Evolutionary conservation across 2,888 invertebrate species (phyloP).

Genomic region (Dioctria rufipes): DNA sequence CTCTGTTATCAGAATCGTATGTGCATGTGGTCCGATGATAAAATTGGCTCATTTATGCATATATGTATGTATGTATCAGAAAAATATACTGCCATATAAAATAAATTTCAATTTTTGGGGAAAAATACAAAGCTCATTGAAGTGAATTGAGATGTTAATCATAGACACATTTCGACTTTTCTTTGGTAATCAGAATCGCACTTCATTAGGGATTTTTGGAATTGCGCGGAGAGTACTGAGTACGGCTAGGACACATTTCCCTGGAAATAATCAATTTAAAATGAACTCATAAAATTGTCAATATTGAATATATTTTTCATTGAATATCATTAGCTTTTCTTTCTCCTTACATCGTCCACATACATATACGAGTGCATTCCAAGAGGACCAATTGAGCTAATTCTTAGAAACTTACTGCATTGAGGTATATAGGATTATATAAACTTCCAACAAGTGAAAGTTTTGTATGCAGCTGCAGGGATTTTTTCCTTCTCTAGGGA

Average conservation of each 20-base stretch:
- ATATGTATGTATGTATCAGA: neutral
- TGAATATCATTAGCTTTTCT: too few species aligned
- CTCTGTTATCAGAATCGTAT: neutral
- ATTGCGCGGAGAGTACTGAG: too few species aligned
- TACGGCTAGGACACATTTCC: too few species aligned
- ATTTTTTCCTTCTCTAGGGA: constrained; percentile 14
- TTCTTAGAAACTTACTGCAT: constrained; percentile 12
- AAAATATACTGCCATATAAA: neutral
- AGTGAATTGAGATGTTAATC: constrained; percentile 2
- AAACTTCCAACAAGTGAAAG: constrained; percentile 5
- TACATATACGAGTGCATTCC: neutral
- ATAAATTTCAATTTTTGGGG: neutral
- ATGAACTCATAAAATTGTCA: too few species aligned
- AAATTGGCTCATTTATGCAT: constrained; percentile 45
- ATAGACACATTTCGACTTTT: neutral
- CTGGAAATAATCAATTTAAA: too few species aligned
- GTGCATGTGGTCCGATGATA: constrained; percentile 6
- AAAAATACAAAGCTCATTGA: neutral
- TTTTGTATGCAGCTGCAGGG: constrained; percentile 33
- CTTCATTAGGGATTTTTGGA: too few species aligned
- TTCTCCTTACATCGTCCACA: too few species aligned
- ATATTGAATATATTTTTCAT: too few species aligned
- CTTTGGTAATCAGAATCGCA: too few species aligned
- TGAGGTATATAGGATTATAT: neutral
- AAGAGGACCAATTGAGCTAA: neutral